Evolutionary conservation across 2,797 vertebrate genomes (phyloP), one percentile per base, ranked within the genome.

Genomic region (Tapirus indicus): DNA sequence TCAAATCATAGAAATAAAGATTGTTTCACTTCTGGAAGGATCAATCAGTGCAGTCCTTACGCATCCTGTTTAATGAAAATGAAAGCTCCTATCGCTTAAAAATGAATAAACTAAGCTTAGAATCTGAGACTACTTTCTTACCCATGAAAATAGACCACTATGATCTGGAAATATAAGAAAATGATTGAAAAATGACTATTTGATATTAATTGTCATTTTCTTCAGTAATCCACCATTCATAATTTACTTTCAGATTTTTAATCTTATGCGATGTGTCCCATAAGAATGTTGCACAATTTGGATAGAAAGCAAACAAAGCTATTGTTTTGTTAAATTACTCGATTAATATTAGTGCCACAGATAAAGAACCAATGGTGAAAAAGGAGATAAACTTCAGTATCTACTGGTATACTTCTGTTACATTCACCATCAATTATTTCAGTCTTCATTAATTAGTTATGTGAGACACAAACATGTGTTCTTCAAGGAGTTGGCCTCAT

Each of bases 381-480:
- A 98, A 97, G 97, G 97, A 98, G 97, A 98, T 98, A 98, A 98
- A 98, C 95, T 96, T 98, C 97, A 68, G 95, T 98, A 97, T 95
- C 97, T 98, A 93, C 94, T 84, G 68, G 93, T 90, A 95, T 98
- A 91, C 97, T 99, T 98, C 97, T 98, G 96, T 99, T 99, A 98
- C 98, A 97, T 97, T 97, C 94, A 97, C 98, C 98, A 99, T 99
- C 96, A 99, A 99, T 99, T 99, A 99, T 99, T 99, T 98, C 98
- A 96, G 74, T 80, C 97, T 97, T 99, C 98, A 98, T 99, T 98
- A 98, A 98, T 99, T 98, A 99, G 91, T 99, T 96, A 99, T 93
- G 91, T 1, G n/a, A 98, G 97, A 98, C 97, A 99, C 98, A 98
- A 99, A 98, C 96, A 97, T 97, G 98, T 23, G 7, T 98, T 97